phyloP scores from a whole-genome alignment of 2,113 vertebrate genomes.

The Cheilinus undulatus region DNA sequence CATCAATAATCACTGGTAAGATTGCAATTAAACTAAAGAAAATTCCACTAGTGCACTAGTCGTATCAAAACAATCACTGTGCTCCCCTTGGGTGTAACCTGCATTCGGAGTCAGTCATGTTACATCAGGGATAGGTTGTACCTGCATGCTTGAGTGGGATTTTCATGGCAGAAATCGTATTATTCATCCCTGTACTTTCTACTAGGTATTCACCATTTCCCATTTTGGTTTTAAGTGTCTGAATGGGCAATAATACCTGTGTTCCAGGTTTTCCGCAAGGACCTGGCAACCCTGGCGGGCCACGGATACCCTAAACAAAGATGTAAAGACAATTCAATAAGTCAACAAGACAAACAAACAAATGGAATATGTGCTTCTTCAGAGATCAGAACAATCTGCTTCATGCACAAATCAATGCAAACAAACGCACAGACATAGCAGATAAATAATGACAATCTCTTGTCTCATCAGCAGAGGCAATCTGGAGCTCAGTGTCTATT shows the following conservation, averaged over 20 bases:
- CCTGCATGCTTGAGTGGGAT: not conserved
- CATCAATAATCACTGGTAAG: not conserved
- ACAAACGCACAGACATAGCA: not conserved
- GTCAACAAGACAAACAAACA: not conserved
- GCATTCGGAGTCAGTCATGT: not conserved
- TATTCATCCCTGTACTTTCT: not conserved
- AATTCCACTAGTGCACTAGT: not conserved
- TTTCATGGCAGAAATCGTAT: not conserved
- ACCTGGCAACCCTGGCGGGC: constrained; percentile 89
- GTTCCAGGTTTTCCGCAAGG: constrained; percentile 88
- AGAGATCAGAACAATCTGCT: not conserved
- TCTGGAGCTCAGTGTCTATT: constrained; percentile 1
- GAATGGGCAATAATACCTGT: constrained; percentile 79
- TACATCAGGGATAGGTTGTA: not conserved
- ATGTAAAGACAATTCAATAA: constrained; percentile 10
- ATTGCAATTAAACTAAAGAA: not conserved
- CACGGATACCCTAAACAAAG: constrained; percentile 87
- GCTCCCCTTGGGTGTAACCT: too few relatives aligned
- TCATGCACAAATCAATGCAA: not conserved
- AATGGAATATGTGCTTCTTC: not conserved
- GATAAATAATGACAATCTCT: not conserved
- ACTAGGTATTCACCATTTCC: not conserved
- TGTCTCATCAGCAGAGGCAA: not conserved
- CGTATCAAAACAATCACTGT: not conserved
- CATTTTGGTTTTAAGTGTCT: not conserved